Percentiles rank a stretch among this genome's conserved stretches.
These are phyloP conservation scores for Parnassius mnemosyne DNA, from an alignment of 2,888 invertebrate genomes.

Conservation along the genomic window DNA sequence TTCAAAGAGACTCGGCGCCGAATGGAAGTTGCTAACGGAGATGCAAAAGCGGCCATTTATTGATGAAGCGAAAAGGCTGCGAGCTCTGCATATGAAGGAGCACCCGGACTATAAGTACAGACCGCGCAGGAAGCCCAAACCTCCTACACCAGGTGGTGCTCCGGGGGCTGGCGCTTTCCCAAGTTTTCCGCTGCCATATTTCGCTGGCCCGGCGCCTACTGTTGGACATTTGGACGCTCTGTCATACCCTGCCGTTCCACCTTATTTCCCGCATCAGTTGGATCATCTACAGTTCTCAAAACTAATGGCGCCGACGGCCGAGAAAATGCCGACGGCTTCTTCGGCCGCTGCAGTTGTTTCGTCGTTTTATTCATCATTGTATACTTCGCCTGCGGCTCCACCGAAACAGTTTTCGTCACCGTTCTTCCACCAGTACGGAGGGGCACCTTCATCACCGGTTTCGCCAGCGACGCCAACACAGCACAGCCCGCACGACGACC, in stretches of 20 bases:
- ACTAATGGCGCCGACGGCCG: conserved; percentile 75
- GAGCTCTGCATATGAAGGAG: conserved; percentile 94
- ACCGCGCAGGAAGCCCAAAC: conserved; percentile 91
- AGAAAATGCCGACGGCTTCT: conserved; percentile 69
- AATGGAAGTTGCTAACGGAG: conserved; percentile 95
- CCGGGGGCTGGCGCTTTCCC: conserved; percentile 80
- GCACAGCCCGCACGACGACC: conserved; percentile 78
- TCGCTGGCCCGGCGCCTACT: conserved; percentile 81
- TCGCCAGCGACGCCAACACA: conserved; percentile 69
- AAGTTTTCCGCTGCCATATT: conserved; percentile 83
- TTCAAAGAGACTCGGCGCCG: conserved; percentile 93
- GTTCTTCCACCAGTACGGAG: conserved; percentile 76
- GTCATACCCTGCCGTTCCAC: conserved; percentile 83
- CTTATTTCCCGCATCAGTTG: conserved; percentile 89
- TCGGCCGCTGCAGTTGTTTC: conserved; percentile 83
- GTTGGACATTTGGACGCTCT: conserved; percentile 81
- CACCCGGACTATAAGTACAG: conserved; percentile 95
- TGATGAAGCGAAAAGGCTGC: conserved; percentile 94
- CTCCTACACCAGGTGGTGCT: conserved; percentile 79
- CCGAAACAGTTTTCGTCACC: conserved; percentile 78
- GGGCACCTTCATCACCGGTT: conserved; percentile 68
- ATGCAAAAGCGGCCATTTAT: conserved; percentile 95
- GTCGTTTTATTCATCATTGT: conserved; percentile 85
- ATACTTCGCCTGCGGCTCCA: conserved; percentile 77
- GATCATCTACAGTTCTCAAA: conserved; percentile 83